Evolutionary conservation across 2,113 vertebrate species (phyloP), one percentile per base, ranked within the genome.

Genomic region (Leptobrachium leishanense): DNA sequence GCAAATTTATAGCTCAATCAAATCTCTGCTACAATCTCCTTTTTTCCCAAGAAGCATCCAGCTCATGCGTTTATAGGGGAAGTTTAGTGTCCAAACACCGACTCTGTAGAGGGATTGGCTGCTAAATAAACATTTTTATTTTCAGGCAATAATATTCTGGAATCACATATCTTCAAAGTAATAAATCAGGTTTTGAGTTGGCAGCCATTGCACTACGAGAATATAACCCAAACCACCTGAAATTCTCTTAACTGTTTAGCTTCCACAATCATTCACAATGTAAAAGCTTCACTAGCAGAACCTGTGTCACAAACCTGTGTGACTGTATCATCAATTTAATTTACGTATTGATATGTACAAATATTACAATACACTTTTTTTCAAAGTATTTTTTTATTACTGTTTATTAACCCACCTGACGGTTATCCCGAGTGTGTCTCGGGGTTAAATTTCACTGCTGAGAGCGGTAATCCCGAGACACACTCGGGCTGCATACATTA

Each of bases 71-170:
- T 70, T 70, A 70, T 50, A 70, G 68, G 44, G 20, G 68, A 70
- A 70, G 68, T 70, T 70, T 70, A 70, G 68, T 70, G 68, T 70
- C 68, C 68, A 70, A 70, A 70, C 43, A 50, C 68, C 44, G 68
- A 70, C 44, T 68, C 66, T 70, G 44, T 43, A 70, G 68, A 20
- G 68, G 68, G 68, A 70, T 70, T 70, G 68, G 68, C 68, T 70
- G 68, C 68, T 70, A 70, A 70, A 70, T 70, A 70, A 70, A 70
- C 68, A 70, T 70, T 70, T 59, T 70, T 70, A 70, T 70, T 70
- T 70, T 70, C 43, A 70, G 43, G 68, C 68, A 70, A 50, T 70
- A 70, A 70, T 70, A 70, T 70, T 50, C 68, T 70, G 68, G 68
- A 70, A 70, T 70, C 43, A 50, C 68, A 70, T 70, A 70, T 70